Evolutionary conservation across 2,797 vertebrate species (phyloP), one percentile per base, ranked within the genome.

Genomic region (Urophycis tenuis): DNA sequence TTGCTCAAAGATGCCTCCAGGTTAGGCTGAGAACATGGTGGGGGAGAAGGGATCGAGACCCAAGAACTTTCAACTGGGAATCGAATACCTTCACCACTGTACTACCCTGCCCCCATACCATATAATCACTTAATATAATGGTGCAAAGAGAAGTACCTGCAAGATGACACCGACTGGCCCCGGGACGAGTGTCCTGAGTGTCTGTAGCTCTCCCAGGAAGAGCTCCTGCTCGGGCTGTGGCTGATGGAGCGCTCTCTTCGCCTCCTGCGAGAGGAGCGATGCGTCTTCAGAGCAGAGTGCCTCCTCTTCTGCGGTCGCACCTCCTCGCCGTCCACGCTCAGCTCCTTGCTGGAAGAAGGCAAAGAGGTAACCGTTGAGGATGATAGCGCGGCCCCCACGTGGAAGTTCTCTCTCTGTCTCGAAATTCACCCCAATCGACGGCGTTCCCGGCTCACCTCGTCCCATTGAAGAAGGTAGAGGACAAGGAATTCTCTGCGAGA

Each of bases 111-210:
- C 60, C 10, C 60, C 60, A 67, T 67, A 14, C 29, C 60, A 67
- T 67, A 67, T 67, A 64, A 33, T 19, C 29, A 60, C 5, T 41
- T 25, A 77, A 67, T 22, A 77, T 34, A 69, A 32, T 31, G 36
- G 69, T 32, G 31, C 3, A 12, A 22, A 32, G 10, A 78, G 91
- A 83, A 60, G 91, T 91, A 97, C 91, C 92, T 95, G 86, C 88
- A 93, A 1, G 95, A 95, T 73, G 96, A 97, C 77, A 89, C 90
- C 7, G 97, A 96, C 30, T 89, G 89, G 88, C 96, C 96, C 80
- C 94, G 86, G 67, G 94, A 94, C 76, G 92, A 93, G 83, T 91
- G 93, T 75, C 91, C 89, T 1, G 94, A 94, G 82, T 92, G 91
- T 76, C 90, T 91, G 84, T 94, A 97, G 75, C 91, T 92, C 2